phyloP scores from a whole-genome alignment of 2,888 invertebrate genomes.

The Morinoia aosen region DNA sequence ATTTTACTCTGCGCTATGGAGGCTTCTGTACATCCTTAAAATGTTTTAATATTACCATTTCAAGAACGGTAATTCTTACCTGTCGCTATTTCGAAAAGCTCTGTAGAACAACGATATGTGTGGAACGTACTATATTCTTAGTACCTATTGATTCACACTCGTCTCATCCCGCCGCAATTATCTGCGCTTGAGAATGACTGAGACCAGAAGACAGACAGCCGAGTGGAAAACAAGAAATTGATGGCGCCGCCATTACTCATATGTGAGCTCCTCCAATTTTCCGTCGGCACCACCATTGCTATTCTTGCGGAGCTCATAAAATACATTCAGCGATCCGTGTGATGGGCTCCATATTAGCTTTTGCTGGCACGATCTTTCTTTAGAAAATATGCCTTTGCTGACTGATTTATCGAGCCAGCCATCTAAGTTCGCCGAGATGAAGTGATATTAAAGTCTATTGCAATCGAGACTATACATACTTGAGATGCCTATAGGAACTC shows the following conservation, averaged over 20 bases:
- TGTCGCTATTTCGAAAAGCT: no score
- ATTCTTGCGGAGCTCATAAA: conserved; percentile 24
- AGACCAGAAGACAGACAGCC: not conserved
- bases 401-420: not conserved
- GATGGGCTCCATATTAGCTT: conserved; percentile 24
- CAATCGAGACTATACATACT: not conserved
- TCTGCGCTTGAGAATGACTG: not conserved
- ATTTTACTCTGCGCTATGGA: no score
- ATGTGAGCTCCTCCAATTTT: not conserved
- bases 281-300: not conserved
- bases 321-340: conserved; percentile 22
- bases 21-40: no score
- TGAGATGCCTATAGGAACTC: not conserved
- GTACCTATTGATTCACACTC: no score
- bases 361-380: not conserved
- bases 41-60: no score
- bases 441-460: not conserved
- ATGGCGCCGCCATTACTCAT: conserved; percentile 10
- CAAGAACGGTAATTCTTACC: no score
- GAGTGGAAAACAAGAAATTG: conserved; percentile 4
- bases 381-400: not conserved
- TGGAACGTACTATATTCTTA: no score
- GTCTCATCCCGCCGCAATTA: not conserved
- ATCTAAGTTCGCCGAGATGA: not conserved
- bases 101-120: no score